Conservation (phyloP, 2,797 vertebrate genomes). For the Rhinatrema bivittatum region DNA sequence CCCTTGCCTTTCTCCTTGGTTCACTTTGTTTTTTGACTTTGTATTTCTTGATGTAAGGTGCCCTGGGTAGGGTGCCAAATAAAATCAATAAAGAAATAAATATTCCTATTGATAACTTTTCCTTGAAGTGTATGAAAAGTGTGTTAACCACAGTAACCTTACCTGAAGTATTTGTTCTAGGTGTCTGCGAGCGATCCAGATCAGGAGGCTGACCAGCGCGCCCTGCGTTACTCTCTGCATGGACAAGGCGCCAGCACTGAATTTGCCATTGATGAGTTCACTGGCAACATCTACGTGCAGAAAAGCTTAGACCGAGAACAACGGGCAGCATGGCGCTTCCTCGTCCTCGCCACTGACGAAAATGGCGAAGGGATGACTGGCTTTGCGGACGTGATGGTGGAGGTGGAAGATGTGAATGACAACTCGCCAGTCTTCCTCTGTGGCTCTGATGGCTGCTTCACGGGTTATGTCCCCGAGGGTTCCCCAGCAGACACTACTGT, state of each 20-base stretch:
- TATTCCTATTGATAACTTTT: too few relatives aligned
- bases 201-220: conserved; percentile 70
- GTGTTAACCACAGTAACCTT: too few relatives aligned
- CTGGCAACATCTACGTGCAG: conserved; percentile 64
- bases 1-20: too few relatives aligned
- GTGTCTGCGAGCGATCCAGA: conserved; percentile 80
- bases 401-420: conserved; percentile 76
- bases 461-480: conserved; percentile 67
- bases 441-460: conserved; percentile 62
- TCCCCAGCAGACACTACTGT: conserved; percentile 73
- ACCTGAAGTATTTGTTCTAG: conserved; percentile 52
- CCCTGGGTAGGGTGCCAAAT: too few relatives aligned
- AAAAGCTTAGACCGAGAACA: conserved; percentile 72
- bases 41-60: too few relatives aligned
- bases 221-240: conserved; percentile 73
- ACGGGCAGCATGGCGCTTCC: conserved; percentile 67
- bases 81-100: too few relatives aligned
- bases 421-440: conserved; percentile 76
- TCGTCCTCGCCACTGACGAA: conserved; percentile 80
- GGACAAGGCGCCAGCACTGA: conserved; percentile 74
- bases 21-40: too few relatives aligned
- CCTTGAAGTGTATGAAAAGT: too few relatives aligned
- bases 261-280: conserved; percentile 71
- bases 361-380: conserved; percentile 74
- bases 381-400: conserved; percentile 78